phyloP scores from a whole-genome alignment of 2,113 vertebrate species.

The Mesoclemmys tuberculata region DNA sequence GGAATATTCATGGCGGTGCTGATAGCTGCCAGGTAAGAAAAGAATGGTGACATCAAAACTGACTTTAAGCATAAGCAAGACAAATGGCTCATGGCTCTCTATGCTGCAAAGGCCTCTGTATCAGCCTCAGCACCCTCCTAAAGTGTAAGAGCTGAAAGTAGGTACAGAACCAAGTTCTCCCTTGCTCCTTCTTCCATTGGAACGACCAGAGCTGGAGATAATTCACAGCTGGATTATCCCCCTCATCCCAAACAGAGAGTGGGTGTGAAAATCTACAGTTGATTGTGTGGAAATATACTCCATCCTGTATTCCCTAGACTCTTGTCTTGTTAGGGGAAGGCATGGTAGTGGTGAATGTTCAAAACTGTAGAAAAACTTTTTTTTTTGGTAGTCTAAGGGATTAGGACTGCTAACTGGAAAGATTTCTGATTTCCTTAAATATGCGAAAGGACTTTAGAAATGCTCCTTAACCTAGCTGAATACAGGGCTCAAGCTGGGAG shows the following conservation, averaged over 20 bases:
- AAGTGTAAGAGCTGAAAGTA: not conserved
- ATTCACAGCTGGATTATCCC: not conserved
- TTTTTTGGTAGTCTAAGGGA: not conserved
- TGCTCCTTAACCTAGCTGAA: not conserved
- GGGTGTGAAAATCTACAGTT: not conserved
- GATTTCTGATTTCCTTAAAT: not conserved
- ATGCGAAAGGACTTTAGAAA: not conserved
- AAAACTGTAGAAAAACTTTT: not conserved
- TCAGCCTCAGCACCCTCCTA: not conserved
- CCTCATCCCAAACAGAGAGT: not conserved
- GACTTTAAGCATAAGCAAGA: not conserved
- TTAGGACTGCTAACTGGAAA: not conserved
- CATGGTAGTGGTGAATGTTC: not conserved
- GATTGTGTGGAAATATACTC: not conserved
- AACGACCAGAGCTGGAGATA: not conserved
- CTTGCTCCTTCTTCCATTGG: not conserved
- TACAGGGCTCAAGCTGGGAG: not conserved
- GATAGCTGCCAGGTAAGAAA: slow-evolving; percentile 89
- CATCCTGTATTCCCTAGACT: not conserved
- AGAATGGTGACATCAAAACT: not conserved
- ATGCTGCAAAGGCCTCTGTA: not conserved
- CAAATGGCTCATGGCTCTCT: not conserved
- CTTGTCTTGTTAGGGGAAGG: not conserved
- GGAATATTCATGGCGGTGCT: slow-evolving; percentile 81
- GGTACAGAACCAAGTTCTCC: not conserved